phyloP scores from a whole-genome alignment of 2,113 vertebrate species.

The Upupa epops region DNA sequence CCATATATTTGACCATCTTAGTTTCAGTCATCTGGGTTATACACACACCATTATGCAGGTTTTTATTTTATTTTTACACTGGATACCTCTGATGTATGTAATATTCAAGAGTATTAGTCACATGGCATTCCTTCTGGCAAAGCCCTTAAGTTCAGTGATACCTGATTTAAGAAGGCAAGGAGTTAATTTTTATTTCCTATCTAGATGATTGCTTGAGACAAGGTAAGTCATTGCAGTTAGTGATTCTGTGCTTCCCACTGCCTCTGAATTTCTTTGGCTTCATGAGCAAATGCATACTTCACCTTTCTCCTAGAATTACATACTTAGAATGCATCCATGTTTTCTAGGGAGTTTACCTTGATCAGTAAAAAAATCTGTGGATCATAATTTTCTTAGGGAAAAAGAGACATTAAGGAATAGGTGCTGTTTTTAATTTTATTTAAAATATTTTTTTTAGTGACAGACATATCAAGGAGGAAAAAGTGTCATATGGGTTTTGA shows the following conservation, averaged over 20 bases:
- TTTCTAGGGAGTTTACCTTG: not conserved
- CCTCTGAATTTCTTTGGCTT: not conserved
- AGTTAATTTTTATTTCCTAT: not conserved
- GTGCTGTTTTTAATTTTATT: not conserved
- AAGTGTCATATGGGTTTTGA: not conserved
- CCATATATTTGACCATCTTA: not conserved
- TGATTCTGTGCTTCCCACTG: not conserved
- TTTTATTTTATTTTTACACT: conserved; percentile 5
- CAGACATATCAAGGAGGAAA: not conserved
- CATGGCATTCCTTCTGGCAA: not conserved
- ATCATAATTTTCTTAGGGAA: not conserved
- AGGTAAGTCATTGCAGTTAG: not conserved
- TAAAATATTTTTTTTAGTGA: not conserved
- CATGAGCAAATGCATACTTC: not conserved
- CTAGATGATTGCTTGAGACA: conserved; percentile 5
- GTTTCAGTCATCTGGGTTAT: not conserved
- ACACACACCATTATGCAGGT: not conserved
- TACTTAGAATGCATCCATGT: not conserved
- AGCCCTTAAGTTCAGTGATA: not conserved
- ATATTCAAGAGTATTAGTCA: not conserved
- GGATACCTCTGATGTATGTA: not conserved
- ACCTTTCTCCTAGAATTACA: not conserved
- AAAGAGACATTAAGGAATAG: not conserved
- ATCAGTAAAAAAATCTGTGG: not conserved
- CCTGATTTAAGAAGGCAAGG: conserved; percentile 12